A percentile compares a stretch with the other conserved stretches of the same genome.
Conservation (phyloP, 2,113 vertebrate genomes). For the Rhabdornis inornatus region DNA sequence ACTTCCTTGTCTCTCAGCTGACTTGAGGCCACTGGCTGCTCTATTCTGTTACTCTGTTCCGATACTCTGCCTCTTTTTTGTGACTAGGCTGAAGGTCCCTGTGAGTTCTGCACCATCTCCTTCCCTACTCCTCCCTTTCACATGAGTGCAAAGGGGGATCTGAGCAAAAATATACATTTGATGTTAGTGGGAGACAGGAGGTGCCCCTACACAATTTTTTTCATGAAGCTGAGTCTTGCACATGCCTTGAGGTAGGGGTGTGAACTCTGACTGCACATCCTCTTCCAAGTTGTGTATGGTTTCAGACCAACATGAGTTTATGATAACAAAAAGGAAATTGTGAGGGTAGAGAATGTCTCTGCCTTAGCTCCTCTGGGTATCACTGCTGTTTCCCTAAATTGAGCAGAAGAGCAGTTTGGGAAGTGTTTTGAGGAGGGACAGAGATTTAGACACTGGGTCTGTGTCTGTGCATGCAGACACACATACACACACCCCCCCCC, state of each 20-base stretch:
- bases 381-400: background rate
- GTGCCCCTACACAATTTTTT: background rate
- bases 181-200: background rate
- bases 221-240: background rate
- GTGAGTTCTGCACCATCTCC: background rate
- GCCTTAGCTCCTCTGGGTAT: background rate
- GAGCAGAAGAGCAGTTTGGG: background rate
- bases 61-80: background rate
- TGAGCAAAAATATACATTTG: background rate
- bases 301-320: background rate
- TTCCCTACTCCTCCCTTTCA: background rate
- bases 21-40: background rate
- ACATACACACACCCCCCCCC: background rate
- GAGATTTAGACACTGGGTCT: background rate
- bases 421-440: background rate
- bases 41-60: background rate
- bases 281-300: background rate
- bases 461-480: fast-evolving
- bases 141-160: background rate
- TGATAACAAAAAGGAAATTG: background rate
- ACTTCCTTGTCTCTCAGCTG: background rate
- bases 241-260: background rate
- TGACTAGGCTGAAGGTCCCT: background rate
- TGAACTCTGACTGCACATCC: background rate
- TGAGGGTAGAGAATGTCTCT: background rate